A percentile compares a stretch with the other conserved stretches of the same genome.
Conservation (phyloP, 2,113 vertebrate species). For the Zapornia atra region DNA sequence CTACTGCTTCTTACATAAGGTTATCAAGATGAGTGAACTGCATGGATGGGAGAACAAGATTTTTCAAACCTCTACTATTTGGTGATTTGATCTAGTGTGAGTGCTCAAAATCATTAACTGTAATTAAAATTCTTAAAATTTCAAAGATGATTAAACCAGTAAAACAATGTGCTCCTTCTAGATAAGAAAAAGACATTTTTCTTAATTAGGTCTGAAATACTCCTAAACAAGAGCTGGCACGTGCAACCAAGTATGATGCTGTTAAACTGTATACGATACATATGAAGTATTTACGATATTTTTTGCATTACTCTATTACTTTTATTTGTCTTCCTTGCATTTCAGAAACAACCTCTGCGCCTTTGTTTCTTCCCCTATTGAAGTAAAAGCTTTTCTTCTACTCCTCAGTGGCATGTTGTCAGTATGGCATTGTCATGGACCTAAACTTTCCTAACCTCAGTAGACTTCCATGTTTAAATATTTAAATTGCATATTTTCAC, state of each 20-base stretch:
- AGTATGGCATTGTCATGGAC: not conserved
- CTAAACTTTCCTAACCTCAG: not conserved
- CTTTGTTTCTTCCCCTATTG: not conserved
- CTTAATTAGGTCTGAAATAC: not conserved
- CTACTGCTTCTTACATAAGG: not conserved
- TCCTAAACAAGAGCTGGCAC: not conserved
- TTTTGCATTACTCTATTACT: not conserved
- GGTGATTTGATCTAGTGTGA: not conserved
- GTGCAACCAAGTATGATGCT: not conserved
- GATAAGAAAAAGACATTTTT: not conserved
- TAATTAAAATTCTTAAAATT: not conserved
- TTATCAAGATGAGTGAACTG: not conserved
- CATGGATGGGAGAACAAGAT: not conserved
- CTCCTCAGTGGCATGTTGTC: not conserved
- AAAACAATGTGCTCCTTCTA: not conserved
- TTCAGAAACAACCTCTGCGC: not conserved
- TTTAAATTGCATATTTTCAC: not conserved
- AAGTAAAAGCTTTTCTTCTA: not conserved
- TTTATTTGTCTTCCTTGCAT: not conserved
- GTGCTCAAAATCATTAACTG: not conserved
- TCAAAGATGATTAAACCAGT: not conserved
- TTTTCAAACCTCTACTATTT: not conserved
- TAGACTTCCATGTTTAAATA: not conserved
- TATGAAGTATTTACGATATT: not conserved
- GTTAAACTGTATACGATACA: not conserved